These are phyloP conservation scores for Spinibarbus caldwelli DNA, from an alignment of 2,797 vertebrate genomes.

Conservation along the genomic window DNA sequence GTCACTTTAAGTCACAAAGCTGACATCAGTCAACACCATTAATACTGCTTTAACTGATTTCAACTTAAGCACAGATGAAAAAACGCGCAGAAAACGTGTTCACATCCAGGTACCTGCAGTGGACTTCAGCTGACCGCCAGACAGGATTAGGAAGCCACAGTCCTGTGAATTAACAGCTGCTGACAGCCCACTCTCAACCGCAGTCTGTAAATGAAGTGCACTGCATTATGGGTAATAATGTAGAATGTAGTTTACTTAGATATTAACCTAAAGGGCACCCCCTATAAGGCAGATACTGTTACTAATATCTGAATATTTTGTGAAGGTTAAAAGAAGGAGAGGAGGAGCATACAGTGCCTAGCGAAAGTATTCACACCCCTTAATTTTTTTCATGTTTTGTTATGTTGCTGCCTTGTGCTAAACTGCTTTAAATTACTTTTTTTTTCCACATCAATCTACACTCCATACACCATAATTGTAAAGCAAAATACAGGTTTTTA, in stretches of 20 bases:
- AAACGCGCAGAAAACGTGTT: not conserved
- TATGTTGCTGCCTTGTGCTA: too few relatives aligned
- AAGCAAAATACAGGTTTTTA: too few relatives aligned
- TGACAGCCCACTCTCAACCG: conserved; percentile 79
- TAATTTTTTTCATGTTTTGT: too few relatives aligned
- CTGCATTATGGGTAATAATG: conserved; percentile 55
- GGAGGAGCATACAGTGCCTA: conserved; percentile 9
- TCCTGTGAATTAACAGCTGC: conserved; percentile 79
- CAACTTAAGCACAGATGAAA: not conserved
- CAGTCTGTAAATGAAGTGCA: conserved; percentile 67
- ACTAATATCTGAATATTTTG: conserved; percentile 46
- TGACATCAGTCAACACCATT: not conserved
- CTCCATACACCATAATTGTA: too few relatives aligned
- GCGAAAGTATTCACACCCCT: too few relatives aligned
- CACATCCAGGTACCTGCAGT: conserved; percentile 74
- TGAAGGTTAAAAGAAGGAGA: conserved; percentile 51
- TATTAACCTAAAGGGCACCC: conserved; percentile 31
- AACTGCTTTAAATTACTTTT: too few relatives aligned
- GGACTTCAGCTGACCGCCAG: conserved; percentile 72
- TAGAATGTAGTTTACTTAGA: conserved; percentile 48
- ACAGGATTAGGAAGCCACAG: conserved; percentile 59
- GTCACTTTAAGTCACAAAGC: not conserved
- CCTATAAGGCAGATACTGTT: conserved; percentile 53
- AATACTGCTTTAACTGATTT: conserved; percentile 23
- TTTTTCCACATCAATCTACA: too few relatives aligned